Conservation (phyloP, 2,797 vertebrate genomes). For the Enteromius argenteus region DNA sequence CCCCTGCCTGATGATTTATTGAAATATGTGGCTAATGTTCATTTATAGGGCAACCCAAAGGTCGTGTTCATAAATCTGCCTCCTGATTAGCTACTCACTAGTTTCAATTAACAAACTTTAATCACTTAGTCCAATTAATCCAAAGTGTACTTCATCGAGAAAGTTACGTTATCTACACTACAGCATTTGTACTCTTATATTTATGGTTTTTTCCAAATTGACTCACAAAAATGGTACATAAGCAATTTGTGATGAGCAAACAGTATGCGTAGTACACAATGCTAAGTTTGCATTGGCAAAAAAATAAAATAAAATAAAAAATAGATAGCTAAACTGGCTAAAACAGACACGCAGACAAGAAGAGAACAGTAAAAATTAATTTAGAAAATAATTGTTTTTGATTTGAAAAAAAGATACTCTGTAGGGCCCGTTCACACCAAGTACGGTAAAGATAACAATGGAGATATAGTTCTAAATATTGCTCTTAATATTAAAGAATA, state of each 20-base stretch:
- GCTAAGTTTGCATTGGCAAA: neutral
- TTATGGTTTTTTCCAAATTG: neutral
- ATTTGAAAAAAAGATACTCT: neutral
- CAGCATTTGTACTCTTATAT: neutral
- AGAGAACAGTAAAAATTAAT: neutral
- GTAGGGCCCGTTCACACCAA: no score
- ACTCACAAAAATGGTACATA: neutral
- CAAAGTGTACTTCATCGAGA: neutral
- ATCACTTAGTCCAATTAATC: constrained; percentile 63
- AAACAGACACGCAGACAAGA: neutral
- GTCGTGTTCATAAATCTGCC: constrained; percentile 70
- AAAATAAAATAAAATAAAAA: neutral
- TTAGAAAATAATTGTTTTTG: neutral
- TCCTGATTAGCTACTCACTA: constrained; percentile 65
- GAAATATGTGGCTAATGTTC: constrained; percentile 74
- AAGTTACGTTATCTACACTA: neutral
- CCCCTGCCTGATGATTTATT: constrained; percentile 62
- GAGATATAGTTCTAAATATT: no score
- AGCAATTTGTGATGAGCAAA: neutral
- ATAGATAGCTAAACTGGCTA: neutral
- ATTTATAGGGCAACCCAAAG: constrained; percentile 71
- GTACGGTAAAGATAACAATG: no score
- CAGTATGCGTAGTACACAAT: neutral
- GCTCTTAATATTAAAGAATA: no score
- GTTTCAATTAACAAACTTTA: constrained; percentile 61